Evolutionary conservation across 2,888 invertebrate genomes (phyloP).

Genomic region (Zele albiditarsus): DNA sequence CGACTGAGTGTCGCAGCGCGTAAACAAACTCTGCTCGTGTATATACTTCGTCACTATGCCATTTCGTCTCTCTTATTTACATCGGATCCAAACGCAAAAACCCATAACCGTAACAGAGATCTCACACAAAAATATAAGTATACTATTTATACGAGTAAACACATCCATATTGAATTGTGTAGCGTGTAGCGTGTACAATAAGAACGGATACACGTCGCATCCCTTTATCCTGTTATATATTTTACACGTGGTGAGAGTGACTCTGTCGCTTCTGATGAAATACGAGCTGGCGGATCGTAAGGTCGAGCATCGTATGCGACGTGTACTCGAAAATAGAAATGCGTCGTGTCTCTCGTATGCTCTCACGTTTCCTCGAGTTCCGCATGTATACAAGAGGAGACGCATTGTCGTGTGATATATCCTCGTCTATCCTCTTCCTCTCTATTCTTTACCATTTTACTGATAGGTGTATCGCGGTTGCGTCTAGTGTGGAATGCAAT

Average conservation of each 20-base stretch:
- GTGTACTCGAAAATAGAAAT: slow-evolving; percentile 33
- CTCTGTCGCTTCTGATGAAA: slow-evolving; percentile 34
- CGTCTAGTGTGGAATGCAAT: background rate
- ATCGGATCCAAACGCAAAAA: background rate
- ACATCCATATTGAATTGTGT: background rate
- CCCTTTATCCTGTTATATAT: slow-evolving; percentile 17
- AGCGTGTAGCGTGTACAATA: background rate
- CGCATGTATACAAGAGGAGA: background rate
- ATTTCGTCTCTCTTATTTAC: background rate
- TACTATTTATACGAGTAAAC: background rate
- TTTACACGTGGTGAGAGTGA: background rate
- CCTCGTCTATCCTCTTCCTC: slow-evolving; percentile 4
- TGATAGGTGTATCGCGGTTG: background rate
- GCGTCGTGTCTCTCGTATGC: slow-evolving; percentile 24
- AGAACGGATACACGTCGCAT: slow-evolving; percentile 32
- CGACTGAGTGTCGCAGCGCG: background rate
- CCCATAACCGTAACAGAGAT: background rate
- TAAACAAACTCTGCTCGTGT: background rate
- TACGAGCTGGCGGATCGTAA: slow-evolving; percentile 39
- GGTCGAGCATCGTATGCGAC: slow-evolving; percentile 35
- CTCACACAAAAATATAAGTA: no score
- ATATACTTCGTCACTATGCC: background rate
- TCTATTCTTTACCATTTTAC: background rate
- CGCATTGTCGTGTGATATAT: slow-evolving; percentile 4
- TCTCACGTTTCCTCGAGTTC: slow-evolving; percentile 11